Conservation (phyloP, 2,888 invertebrate species). For the Listrodromus nycthemerus region DNA sequence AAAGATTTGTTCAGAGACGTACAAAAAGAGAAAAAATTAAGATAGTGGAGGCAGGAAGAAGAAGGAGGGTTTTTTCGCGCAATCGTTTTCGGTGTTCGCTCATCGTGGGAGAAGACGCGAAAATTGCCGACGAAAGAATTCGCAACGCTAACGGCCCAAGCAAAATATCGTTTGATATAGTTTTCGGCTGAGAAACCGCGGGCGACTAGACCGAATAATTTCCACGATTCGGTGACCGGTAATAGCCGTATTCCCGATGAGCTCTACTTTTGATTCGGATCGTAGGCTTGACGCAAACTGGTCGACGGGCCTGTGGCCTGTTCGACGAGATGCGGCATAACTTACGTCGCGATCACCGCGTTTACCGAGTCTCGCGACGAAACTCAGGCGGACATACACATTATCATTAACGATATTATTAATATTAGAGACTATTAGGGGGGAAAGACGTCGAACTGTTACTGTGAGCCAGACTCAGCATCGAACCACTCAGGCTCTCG, state of each 20-base stretch:
- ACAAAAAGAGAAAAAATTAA: conserved; percentile 47
- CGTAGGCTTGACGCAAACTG: conserved; percentile 50
- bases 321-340: conserved; percentile 44
- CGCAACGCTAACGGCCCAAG: conserved; percentile 37
- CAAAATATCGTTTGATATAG: conserved; percentile 54
- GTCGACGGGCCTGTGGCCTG: conserved; percentile 42
- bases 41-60: conserved; percentile 35
- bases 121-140: conserved; percentile 33
- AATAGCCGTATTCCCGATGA: conserved; percentile 58
- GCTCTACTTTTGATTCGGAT: conserved; percentile 60
- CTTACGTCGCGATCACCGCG: conserved; percentile 55
- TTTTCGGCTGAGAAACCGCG: conserved; percentile 60
- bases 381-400: conserved; percentile 81
- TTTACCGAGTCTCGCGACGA: conserved; percentile 72
- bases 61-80: conserved; percentile 41
- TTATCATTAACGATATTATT: conserved; percentile 78
- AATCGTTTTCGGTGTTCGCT: conserved; percentile 39
- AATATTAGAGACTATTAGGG: conserved; percentile 88
- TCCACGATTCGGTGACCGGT: conserved; percentile 49
- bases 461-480: conserved; percentile 97
- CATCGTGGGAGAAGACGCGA: conserved; percentile 37
- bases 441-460: conserved; percentile 97
- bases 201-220: conserved; percentile 66
- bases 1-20: conserved; percentile 56
- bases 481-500: conserved; percentile 97